Evolutionary conservation across 2,113 vertebrate species (phyloP).

Genomic region (Tiliqua scincoides): DNA sequence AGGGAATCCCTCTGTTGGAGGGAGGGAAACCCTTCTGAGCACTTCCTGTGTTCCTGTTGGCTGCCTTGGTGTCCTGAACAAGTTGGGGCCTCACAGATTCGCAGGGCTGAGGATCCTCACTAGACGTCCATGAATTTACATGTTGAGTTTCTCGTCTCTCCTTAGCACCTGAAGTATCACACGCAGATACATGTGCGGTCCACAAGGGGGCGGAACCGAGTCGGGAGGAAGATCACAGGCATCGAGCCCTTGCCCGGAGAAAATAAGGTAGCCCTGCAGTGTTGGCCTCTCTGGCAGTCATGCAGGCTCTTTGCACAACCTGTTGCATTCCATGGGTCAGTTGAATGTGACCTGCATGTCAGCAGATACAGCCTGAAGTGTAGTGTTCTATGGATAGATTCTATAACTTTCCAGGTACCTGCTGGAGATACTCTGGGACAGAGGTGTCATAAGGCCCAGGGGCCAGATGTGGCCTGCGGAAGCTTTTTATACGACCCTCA

Average conservation of each 20-base stretch:
- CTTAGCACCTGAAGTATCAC: conserved; percentile 96
- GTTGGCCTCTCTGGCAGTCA: background rate
- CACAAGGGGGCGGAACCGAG: conserved; percentile 94
- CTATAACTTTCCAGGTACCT: too few species aligned
- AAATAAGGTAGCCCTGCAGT: conserved; percentile 86
- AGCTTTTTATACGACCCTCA: too few species aligned
- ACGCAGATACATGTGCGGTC: conserved; percentile 98
- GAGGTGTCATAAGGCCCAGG: too few species aligned
- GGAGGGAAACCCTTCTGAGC: too few species aligned
- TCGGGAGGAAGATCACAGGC: conserved; percentile 97
- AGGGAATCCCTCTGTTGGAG: background rate
- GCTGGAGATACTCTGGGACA: too few species aligned
- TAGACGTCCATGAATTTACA: rapidly evolving
- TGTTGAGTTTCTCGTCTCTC: background rate
- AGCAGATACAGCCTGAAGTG: background rate
- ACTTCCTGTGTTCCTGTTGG: background rate
- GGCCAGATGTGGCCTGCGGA: too few species aligned
- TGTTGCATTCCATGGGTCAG: background rate
- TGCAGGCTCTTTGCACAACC: background rate
- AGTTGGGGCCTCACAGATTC: background rate
- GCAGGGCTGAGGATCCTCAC: background rate
- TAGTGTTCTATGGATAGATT: too few species aligned
- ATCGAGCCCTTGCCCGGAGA: conserved; percentile 98
- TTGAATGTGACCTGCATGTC: background rate
- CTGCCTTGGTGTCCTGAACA: background rate